Percentiles rank a stretch among this genome's conserved stretches.
phyloP scores from a whole-genome alignment of 2,113 vertebrate genomes.

The Ageneiosus marmoratus region DNA sequence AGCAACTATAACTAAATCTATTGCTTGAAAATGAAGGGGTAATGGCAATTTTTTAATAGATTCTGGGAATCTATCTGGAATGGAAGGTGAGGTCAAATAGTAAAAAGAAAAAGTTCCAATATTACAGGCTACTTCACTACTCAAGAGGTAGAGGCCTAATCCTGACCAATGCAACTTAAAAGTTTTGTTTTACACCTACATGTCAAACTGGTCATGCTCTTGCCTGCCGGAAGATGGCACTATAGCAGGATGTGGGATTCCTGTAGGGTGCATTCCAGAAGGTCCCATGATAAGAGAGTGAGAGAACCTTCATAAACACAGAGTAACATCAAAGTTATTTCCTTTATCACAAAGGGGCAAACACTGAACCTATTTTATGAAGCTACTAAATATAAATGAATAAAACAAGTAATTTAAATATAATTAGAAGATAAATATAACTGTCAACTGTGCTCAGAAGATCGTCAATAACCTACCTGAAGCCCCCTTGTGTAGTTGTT shows the following conservation, averaged over 20 bases:
- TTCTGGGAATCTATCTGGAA: too few relatives aligned
- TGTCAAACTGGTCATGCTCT: constrained; percentile 89
- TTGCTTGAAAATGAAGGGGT: neutral
- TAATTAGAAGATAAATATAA: neutral
- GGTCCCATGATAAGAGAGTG: constrained; percentile 93
- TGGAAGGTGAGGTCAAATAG: neutral
- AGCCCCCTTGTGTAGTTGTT: neutral
- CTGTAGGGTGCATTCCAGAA: constrained; percentile 88
- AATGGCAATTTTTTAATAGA: too few relatives aligned
- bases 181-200: constrained; percentile 75
- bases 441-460: neutral
- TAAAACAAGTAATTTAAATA: neutral
- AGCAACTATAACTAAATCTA: neutral
- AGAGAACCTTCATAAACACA: constrained; percentile 81
- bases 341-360: neutral
- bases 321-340: constrained; percentile 24
- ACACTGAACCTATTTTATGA: neutral
- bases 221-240: constrained; percentile 92
- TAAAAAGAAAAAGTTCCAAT: neutral
- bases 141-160: neutral
- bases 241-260: constrained; percentile 94
- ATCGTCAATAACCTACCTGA: neutral
- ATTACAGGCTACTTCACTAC: neutral
- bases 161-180: neutral
- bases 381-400: neutral